These are phyloP conservation scores for Rosalia funebris DNA, from an alignment of 2,888 invertebrate species.

Conservation along the genomic window DNA sequence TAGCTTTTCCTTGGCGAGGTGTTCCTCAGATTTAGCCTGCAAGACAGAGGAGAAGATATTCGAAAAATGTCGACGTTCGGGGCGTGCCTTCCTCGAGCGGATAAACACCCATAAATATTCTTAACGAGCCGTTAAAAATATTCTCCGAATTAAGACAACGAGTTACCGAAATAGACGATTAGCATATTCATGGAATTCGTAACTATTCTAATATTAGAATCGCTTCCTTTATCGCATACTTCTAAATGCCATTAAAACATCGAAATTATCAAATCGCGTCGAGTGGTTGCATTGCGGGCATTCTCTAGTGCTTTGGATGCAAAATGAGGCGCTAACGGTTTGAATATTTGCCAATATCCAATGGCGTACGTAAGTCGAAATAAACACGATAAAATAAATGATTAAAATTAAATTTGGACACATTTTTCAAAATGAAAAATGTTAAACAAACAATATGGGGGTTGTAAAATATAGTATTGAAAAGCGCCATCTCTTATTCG, in stretches of 20 bases:
- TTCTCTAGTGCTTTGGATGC: not conserved
- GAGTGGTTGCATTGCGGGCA: slow-evolving; percentile 2
- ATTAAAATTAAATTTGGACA: no score
- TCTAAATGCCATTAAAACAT: not conserved
- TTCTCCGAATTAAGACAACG: not conserved
- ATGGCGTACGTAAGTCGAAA: no score
- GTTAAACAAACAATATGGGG: no score
- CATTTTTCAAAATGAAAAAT: no score
- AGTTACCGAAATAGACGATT: not conserved
- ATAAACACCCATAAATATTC: no score
- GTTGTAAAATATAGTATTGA: no score
- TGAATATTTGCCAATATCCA: no score
- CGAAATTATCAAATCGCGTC: not conserved
- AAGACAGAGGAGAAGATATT: slow-evolving; percentile 50
- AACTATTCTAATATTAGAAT: slow-evolving; percentile 8
- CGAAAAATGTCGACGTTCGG: not conserved
- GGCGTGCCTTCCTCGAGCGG: no score
- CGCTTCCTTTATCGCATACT: not conserved
- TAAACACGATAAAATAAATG: no score
- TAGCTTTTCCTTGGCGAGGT: slow-evolving; percentile 71
- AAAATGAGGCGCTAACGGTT: no score
- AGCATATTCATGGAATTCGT: not conserved
- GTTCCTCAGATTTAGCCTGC: slow-evolving; percentile 77
- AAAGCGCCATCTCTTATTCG: no score
- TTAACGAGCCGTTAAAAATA: not conserved